Evolutionary conservation across 2,113 vertebrate genomes (phyloP).

Genomic region (Theristicus caerulescens): DNA sequence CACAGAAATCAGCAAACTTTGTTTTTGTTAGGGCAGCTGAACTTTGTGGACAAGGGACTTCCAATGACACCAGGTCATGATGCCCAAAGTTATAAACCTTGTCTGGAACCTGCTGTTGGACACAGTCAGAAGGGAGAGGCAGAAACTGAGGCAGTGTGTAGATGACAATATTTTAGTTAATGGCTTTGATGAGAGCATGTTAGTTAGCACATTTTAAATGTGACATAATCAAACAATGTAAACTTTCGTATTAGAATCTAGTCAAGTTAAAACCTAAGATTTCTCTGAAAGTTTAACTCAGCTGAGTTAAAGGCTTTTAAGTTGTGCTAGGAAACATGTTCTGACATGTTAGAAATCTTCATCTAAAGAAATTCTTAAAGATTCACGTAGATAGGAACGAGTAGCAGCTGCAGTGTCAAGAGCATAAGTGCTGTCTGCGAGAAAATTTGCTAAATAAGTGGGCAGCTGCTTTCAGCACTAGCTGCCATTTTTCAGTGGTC

Average conservation of each 20-base stretch:
- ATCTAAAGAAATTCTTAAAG: constrained; percentile 21
- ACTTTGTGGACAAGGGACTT: neutral
- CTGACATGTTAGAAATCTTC: neutral
- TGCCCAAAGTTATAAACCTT: neutral
- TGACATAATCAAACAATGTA: neutral
- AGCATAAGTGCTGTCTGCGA: neutral
- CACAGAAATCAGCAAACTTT: neutral
- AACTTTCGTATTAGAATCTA: neutral
- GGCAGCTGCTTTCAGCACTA: constrained; percentile 19
- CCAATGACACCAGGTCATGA: neutral
- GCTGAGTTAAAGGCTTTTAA: neutral
- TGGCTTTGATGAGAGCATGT: neutral
- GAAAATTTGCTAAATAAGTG: constrained; percentile 52
- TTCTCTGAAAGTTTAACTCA: neutral
- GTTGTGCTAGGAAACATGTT: neutral
- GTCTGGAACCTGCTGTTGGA: neutral
- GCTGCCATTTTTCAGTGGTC: constrained; percentile 48
- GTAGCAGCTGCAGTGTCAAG: constrained; percentile 28
- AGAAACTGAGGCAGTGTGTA: neutral
- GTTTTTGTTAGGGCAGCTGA: neutral
- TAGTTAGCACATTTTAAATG: neutral
- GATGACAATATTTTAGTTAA: neutral
- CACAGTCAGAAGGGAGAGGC: neutral
- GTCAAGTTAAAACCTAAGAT: neutral
- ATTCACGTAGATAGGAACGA: neutral